Percentiles rank a stretch among this genome's conserved stretches.
Conservation (phyloP, 2,888 invertebrate species). For the Diloba caeruleocephala region DNA sequence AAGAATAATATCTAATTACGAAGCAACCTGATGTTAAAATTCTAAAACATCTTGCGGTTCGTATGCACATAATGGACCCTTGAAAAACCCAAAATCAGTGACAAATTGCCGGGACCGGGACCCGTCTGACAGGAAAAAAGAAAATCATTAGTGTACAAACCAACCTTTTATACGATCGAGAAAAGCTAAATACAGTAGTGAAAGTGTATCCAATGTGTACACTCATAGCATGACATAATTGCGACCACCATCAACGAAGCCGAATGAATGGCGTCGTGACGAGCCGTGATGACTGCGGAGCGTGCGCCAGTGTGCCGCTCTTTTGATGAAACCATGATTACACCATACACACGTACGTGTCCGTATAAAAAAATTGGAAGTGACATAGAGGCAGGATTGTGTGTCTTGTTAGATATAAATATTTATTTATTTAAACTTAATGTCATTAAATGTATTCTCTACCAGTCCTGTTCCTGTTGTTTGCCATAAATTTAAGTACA, state of each 20-base stretch:
- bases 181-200: conserved; percentile 60
- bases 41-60: conserved; percentile 37
- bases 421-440: no score
- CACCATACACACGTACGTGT: conserved; percentile 75
- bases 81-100: conserved; percentile 46
- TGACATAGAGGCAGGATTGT: conserved; percentile 29
- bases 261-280: conserved; percentile 78
- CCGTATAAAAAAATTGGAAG: conserved; percentile 58
- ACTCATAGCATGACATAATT: conserved; percentile 72
- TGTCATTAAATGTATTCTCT: no score
- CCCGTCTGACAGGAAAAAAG: conserved; percentile 26
- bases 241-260: conserved; percentile 76
- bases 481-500: no score
- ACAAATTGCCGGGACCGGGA: conserved; percentile 45
- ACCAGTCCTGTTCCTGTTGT: conserved; percentile 17
- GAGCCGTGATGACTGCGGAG: conserved; percentile 75
- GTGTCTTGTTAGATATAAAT: conserved; percentile 24
- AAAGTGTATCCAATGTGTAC: conserved; percentile 58
- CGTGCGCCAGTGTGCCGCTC: conserved; percentile 71
- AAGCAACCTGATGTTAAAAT: conserved; percentile 47
- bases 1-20: conserved; percentile 38
- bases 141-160: conserved; percentile 49
- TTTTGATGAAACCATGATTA: conserved; percentile 87
- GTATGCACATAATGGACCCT: conserved; percentile 36
- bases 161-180: conserved; percentile 44